Conservation (phyloP, 53 echinoderm and acorn worm species). For the Echinarachnius parma region DNA sequence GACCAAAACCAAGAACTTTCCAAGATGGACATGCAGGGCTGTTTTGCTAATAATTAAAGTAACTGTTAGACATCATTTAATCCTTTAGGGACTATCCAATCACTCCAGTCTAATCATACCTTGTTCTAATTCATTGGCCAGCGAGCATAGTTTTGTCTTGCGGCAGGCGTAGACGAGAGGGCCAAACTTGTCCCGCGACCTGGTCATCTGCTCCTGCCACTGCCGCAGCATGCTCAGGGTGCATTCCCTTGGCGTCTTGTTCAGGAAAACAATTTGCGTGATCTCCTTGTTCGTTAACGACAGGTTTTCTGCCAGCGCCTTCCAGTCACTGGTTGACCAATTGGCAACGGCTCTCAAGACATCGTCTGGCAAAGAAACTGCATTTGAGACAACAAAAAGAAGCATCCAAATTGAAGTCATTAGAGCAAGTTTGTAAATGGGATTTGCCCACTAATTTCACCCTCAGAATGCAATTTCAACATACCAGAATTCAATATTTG, state of each 20-base stretch:
- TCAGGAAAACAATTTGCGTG: not conserved
- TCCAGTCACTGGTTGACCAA: slow-evolving; percentile 39
- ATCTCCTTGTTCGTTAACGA: slow-evolving; percentile 25
- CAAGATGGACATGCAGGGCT: too few relatives aligned
- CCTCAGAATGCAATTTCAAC: too few relatives aligned
- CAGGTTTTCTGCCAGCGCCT: slow-evolving; percentile 36
- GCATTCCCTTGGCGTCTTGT: not conserved
- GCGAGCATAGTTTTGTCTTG: not conserved
- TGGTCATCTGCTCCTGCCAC: slow-evolving; percentile 38
- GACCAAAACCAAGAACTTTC: too few relatives aligned
- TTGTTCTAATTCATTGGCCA: slow-evolving; percentile 75
- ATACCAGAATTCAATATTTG: too few relatives aligned
- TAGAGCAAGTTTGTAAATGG: too few relatives aligned
- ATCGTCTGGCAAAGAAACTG: slow-evolving; percentile 36
- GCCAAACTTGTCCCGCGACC: slow-evolving; percentile 54
- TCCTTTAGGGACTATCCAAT: too few relatives aligned
- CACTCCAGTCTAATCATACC: too few relatives aligned
- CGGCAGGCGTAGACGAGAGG: slow-evolving; percentile 56
- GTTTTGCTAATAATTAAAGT: too few relatives aligned
- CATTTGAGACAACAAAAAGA: too few relatives aligned
- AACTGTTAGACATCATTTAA: too few relatives aligned
- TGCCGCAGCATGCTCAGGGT: slow-evolving; percentile 17
- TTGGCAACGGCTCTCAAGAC: slow-evolving; percentile 42
- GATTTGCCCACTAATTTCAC: too few relatives aligned
- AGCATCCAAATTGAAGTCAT: too few relatives aligned